Base-by-base conservation (phyloP, 1,140 invertebrate genomes). In the Trialeurodes vaporariorum region DNA sequence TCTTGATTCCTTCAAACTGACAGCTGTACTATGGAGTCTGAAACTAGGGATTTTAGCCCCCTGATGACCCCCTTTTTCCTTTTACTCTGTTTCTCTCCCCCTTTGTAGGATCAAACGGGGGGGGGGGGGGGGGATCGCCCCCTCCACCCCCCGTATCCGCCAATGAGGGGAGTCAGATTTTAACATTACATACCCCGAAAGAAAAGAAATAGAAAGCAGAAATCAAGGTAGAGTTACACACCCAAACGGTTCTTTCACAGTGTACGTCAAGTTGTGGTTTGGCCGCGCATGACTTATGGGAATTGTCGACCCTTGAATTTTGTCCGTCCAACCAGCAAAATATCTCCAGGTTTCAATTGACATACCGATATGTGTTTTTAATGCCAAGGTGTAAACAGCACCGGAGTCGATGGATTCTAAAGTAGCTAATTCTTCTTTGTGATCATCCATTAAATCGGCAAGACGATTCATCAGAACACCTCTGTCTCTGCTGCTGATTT, bases 281-380 rank as follows among this genome's bases (percentile, higher is more conserved):
- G 95, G 95, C 66, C 94, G 80, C 0, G 94, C 93, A 61, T 90
- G 90, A 69, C 81, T 90, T 73, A 90, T 92, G 61, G 94, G 94
- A 68, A 98, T 92, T 0, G 92, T 95, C 67, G 88, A 84, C 0
- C 96, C 96, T 73, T 93, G 87, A 59, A 94, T 93, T 77, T 98
- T 98, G 77, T 97, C 94, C 61, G 92, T 89, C 90, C 92, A 97
- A 1, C 95, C 94, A 21, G 94, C 92, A 77, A 93, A 95, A 73
- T 95, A 96, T 13, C 90, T 79, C 91, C 91, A 95, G 0, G 91
- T 93, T 71, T 95, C 92, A 59, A 96, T 94, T 1, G 91, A 93
- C 92, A 96, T 96, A 25, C 93, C 93, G 9, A 96, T 79, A 75
- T 95, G 95, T 0, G 95, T 98, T 76, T 98, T 98, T 9, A 98